These are phyloP conservation scores for Pseudomyrmex cubaensis DNA, from an alignment of 1,140 invertebrate genomes.

Conservation along the genomic window DNA sequence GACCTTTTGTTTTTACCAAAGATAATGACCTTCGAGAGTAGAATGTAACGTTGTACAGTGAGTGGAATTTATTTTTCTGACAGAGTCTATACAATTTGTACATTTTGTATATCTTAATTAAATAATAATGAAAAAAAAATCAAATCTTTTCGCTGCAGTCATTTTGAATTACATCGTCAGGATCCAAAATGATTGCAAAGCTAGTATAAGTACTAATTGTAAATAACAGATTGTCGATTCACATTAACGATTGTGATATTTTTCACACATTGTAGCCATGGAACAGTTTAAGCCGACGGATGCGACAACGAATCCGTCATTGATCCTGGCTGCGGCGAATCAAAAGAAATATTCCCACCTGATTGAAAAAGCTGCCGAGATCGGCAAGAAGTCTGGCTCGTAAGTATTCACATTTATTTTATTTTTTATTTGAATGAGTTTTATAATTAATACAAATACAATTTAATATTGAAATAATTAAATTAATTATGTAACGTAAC, in stretches of 20 bases:
- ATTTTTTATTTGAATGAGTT: too few species aligned
- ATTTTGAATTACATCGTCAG: too few species aligned
- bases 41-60: too few species aligned
- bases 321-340: conserved; percentile 96
- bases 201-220: not conserved
- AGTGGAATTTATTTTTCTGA: too few species aligned
- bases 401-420: conserved; percentile 79
- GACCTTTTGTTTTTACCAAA: not conserved
- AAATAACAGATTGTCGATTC: not conserved
- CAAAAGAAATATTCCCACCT: conserved; percentile 96
- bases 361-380: conserved; percentile 95
- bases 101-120: too few species aligned
- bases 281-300: conserved; percentile 99
- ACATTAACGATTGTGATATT: conserved; percentile 58
- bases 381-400: conserved; percentile 91
- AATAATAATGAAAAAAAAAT: too few species aligned
- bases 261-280: conserved; percentile 90
- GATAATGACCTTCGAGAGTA: conserved; percentile 5
- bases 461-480: conserved; percentile 5
- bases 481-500: not conserved
- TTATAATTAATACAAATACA: too few species aligned
- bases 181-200: not conserved
- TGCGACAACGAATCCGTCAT: conserved; percentile 99
- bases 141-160: too few species aligned
- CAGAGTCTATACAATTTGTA: too few species aligned